Conservation (phyloP, 2,797 vertebrate genomes). For the Pangasius macronema region DNA sequence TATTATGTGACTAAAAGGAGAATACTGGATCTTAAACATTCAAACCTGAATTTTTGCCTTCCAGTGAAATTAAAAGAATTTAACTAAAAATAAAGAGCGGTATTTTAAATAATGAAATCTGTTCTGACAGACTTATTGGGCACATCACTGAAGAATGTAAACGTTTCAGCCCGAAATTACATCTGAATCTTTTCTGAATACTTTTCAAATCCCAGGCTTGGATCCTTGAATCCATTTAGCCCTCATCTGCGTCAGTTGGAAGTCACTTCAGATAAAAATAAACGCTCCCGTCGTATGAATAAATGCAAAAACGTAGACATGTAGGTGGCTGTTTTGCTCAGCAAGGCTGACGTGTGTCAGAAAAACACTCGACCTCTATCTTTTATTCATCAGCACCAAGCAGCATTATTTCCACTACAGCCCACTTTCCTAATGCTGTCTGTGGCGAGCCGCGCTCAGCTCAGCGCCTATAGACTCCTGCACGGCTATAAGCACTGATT, state of each 20-base stretch:
- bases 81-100: neutral
- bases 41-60: neutral
- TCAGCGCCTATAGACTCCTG: neutral
- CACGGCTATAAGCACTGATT: conserved; percentile 26
- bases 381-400: conserved; percentile 13
- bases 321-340: conserved; percentile 2
- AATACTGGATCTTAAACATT: neutral
- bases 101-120: neutral
- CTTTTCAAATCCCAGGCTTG: neutral
- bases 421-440: neutral
- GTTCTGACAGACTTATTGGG: neutral
- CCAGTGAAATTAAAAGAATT: neutral
- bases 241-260: neutral
- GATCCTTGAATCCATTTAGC: neutral
- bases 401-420: conserved; percentile 5
- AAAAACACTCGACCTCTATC: conserved; percentile 18
- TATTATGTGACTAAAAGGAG: neutral
- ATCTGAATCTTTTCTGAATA: neutral
- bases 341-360: conserved; percentile 6
- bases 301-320: conserved; percentile 18
- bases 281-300: neutral
- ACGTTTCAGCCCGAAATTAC: neutral
- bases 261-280: conserved; percentile 20
- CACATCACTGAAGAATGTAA: neutral
- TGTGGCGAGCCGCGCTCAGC: neutral